phyloP scores from a whole-genome alignment of 2,797 vertebrate genomes.

The Myripristis murdjan region DNA sequence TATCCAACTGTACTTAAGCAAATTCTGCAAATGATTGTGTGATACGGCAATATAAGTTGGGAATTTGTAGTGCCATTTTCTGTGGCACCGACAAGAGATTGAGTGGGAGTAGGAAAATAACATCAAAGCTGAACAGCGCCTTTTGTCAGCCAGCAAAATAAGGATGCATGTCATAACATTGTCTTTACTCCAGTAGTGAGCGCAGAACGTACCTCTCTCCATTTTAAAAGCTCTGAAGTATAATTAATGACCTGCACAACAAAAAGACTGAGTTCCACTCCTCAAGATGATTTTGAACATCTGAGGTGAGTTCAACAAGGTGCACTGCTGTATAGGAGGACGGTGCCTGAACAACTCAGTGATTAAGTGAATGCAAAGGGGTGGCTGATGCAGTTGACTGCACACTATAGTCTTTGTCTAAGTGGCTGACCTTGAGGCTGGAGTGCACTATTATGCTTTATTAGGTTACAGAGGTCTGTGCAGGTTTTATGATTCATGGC shows the following conservation, averaged over 20 bases:
- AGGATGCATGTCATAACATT: constrained; percentile 10
- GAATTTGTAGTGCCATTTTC: constrained; percentile 14
- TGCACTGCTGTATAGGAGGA: constrained; percentile 14
- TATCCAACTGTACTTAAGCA: not conserved
- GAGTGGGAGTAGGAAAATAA: not conserved
- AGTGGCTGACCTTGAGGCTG: constrained; percentile 75
- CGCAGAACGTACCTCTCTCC: not conserved
- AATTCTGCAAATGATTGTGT: constrained; percentile 13
- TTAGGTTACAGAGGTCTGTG: constrained; percentile 66
- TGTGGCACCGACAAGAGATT: constrained; percentile 18
- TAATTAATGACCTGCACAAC: constrained; percentile 12
- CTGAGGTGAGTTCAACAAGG: constrained; percentile 37
- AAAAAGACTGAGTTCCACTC: constrained; percentile 7
- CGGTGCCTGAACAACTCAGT: constrained; percentile 24
- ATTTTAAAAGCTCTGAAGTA: constrained; percentile 30
- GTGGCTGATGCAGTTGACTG: constrained; percentile 45
- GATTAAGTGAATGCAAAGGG: constrained; percentile 49
- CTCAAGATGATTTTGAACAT: constrained; percentile 29
- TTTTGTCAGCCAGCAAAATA: constrained; percentile 36
- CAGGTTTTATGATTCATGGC: constrained; percentile 79
- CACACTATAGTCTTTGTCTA: constrained; percentile 32
- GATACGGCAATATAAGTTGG: constrained; percentile 1
- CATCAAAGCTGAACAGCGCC: constrained; percentile 18
- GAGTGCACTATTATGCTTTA: constrained; percentile 74
- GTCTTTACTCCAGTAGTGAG: constrained; percentile 10